A percentile compares a stretch with the other conserved stretches of the same genome.
Evolutionary conservation across 2,888 invertebrate genomes (phyloP).

Genomic region (Panorpa germanica): DNA sequence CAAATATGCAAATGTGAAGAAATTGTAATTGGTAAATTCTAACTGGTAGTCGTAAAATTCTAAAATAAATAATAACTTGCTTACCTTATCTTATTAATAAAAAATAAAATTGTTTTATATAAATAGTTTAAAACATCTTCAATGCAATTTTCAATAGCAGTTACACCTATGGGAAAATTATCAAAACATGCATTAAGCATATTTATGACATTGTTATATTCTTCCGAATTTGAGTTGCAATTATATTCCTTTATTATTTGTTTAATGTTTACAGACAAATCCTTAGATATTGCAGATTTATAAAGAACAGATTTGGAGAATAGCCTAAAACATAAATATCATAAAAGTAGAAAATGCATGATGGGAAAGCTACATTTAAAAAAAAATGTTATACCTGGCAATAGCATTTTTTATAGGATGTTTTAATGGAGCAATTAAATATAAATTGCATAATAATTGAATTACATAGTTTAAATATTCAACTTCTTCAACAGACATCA

Average conservation of each 20-base stretch:
- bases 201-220: slow-evolving; percentile 10
- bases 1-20: not conserved
- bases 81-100: slow-evolving; percentile 14
- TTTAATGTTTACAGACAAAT: no score
- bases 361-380: no score
- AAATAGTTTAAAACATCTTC: slow-evolving; percentile 17
- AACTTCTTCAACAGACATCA: no score
- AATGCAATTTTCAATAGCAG: slow-evolving; percentile 16
- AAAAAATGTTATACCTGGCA: slow-evolving; percentile 18
- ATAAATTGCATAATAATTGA: slow-evolving; percentile 20
- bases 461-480: no score
- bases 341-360: no score
- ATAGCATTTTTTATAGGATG: slow-evolving; percentile 23
- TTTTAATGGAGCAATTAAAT: slow-evolving; percentile 20
- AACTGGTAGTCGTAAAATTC: not conserved
- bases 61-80: slow-evolving; percentile 6
- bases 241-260: no score
- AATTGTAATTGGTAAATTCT: slow-evolving; percentile 1
- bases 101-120: slow-evolving; percentile 16
- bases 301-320: no score
- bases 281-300: no score
- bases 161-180: slow-evolving; percentile 20
- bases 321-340: no score
- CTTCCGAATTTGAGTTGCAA: no score
- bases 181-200: slow-evolving; percentile 14